A percentile compares a stretch with the other conserved stretches of the same genome.
phyloP scores from a whole-genome alignment of 2,113 vertebrate species.

The Cyanocitta stelleri region DNA sequence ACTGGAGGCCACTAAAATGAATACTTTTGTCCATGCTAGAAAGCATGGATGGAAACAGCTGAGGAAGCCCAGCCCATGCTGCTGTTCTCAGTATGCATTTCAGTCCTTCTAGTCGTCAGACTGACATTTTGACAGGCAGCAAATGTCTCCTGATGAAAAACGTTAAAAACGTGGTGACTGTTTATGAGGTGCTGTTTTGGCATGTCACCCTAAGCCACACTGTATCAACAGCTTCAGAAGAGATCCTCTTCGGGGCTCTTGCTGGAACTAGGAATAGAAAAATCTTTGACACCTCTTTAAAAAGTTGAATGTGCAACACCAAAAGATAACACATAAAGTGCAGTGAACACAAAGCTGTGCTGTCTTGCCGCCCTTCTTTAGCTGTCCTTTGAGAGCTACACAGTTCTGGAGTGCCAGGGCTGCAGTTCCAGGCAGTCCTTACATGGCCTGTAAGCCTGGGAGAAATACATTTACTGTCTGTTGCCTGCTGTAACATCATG shows the following conservation, averaged over 20 bases:
- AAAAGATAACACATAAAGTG: not conserved
- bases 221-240: not conserved
- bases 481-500: not conserved
- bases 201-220: not conserved
- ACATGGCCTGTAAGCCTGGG: not conserved
- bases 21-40: not conserved
- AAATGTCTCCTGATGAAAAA: conserved; percentile 1
- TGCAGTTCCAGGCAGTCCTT: not conserved
- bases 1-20: not conserved
- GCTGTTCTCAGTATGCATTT: not conserved
- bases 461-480: not conserved
- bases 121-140: not conserved
- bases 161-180: not conserved
- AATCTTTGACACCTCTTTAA: not conserved
- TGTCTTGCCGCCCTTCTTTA: not conserved
- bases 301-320: not conserved
- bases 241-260: not conserved
- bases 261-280: not conserved
- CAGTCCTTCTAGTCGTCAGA: not conserved
- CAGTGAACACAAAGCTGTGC: not conserved
- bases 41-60: not conserved
- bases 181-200: not conserved
- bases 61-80: not conserved
- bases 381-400: not conserved
- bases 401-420: not conserved